Evolutionary conservation across 2,797 vertebrate species (phyloP).

Genomic region (Poeciliopsis presidionis): DNA sequence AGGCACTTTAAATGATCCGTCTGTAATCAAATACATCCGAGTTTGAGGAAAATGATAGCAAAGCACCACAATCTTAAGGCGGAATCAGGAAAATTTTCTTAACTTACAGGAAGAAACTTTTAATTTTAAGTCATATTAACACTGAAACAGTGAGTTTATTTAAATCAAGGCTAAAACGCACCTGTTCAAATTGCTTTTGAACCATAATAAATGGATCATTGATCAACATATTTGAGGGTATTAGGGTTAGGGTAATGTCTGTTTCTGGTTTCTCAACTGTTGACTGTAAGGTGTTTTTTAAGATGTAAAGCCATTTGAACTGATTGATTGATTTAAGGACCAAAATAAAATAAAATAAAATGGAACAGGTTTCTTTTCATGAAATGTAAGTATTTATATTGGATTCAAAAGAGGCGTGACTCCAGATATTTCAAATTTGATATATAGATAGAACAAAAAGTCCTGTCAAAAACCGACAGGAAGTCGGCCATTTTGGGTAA

Average conservation of each 20-base stretch:
- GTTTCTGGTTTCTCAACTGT: no score
- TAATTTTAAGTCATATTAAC: neutral
- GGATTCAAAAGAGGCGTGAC: neutral
- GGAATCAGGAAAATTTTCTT: neutral
- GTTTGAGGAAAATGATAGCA: no score
- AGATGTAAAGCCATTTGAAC: neutral
- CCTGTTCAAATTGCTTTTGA: no score
- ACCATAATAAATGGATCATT: no score
- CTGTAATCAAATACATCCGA: neutral
- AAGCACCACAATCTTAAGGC: no score
- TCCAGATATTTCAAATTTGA: neutral
- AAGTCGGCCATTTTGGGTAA: neutral
- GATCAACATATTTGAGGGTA: no score
- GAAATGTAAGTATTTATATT: neutral
- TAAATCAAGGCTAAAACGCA: no score
- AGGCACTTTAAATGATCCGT: neutral
- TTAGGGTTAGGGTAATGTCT: no score
- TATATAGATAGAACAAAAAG: neutral
- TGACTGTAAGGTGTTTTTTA: neutral
- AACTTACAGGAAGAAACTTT: neutral
- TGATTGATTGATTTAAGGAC: neutral
- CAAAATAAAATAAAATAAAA: neutral
- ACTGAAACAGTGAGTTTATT: no score
- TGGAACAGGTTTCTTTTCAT: neutral
- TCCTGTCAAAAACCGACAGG: neutral